Evolutionary conservation across 1,140 invertebrate genomes (phyloP), one percentile per base, ranked within the genome.

Genomic region (Eriosoma lanigerum): DNA sequence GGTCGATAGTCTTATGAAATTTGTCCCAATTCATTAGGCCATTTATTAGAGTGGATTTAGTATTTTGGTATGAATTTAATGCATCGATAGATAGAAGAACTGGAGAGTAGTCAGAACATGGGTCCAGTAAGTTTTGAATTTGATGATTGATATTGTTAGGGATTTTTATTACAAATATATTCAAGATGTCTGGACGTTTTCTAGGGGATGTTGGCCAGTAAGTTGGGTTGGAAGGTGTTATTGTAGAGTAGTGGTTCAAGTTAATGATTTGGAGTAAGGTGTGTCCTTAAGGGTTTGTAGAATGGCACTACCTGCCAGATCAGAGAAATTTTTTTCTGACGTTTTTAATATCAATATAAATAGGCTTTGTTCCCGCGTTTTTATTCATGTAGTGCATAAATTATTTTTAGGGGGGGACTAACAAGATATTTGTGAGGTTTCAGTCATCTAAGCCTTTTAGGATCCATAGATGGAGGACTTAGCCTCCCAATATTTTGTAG

Each of bases 171-270:
- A 81, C 15, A 32, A 81, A 81, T 38, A 81, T 64, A 32, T 81
- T 50, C 17, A 66, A n/a, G 15, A 81, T 56, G 38, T 81, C 64
- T 17, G 81, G 81, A 54, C 46, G 24, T 46, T 81, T 81, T 10
- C 19, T 32, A 17, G 29, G 13, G 2, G 26, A 68, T 9, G 19
- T 26, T 54, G 81, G 68, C 81, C 81, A 81, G 29, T 81, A 58
- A 1, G 81, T 81, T 17, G 81, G 70, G 21, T 56, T 38, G 10
- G 48, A 9, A 15, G 81, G 46, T 10, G 52, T 8, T 17, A 81
- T 8, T 21, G n/a, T n/a, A 19, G 26, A 26, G 46, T 48, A 58
- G 12, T 81, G 62, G 10, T 48, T 52, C 12, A 1, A 4, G 13
- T 70, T 54, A 13, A 54, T 73, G 5, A 44, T 24, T 24, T 38